Conservation (phyloP, 2,888 invertebrate genomes). For the Achlya flavicornis region DNA sequence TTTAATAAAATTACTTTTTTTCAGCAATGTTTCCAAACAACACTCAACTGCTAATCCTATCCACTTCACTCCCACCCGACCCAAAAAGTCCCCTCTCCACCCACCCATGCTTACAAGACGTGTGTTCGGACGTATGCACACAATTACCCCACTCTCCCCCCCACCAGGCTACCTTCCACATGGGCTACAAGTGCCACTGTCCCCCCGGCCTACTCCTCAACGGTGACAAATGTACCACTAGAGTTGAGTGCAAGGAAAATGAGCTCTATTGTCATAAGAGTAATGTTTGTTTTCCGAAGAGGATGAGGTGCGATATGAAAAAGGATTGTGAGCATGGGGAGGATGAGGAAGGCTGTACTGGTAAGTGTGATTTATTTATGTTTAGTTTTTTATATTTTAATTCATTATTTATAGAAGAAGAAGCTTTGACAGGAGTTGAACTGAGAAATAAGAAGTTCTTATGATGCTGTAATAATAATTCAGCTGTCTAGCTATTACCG, state of each 20-base stretch:
- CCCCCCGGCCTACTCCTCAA: slow-evolving; percentile 85
- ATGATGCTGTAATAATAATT: too few relatives aligned
- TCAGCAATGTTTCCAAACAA: slow-evolving; percentile 79
- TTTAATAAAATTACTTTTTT: slow-evolving; percentile 33
- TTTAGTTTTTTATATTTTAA: not conserved
- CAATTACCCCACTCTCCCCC: slow-evolving; percentile 53
- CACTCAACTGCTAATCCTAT: slow-evolving; percentile 62
- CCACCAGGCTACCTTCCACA: slow-evolving; percentile 22
- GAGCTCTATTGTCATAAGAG: slow-evolving; percentile 75
- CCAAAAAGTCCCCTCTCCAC: slow-evolving; percentile 38
- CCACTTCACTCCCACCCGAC: slow-evolving; percentile 43
- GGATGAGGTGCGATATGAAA: slow-evolving; percentile 75
- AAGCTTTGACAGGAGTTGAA: too few relatives aligned
- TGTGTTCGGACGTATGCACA: slow-evolving; percentile 90
- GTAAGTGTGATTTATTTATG: slow-evolving; percentile 40
- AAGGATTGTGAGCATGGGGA: slow-evolving; percentile 81
- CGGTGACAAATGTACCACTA: slow-evolving; percentile 82
- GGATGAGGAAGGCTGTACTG: slow-evolving; percentile 80
- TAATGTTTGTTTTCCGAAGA: slow-evolving; percentile 67
- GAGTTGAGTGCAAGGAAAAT: slow-evolving; percentile 75
- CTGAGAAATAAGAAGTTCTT: too few relatives aligned
- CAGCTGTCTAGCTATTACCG: too few relatives aligned
- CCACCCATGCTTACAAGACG: slow-evolving; percentile 87
- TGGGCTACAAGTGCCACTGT: slow-evolving; percentile 83
- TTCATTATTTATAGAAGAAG: too few relatives aligned